Evolutionary conservation across 2,888 invertebrate species (phyloP), one percentile per base, ranked within the genome.

Genomic region (Andricus quercusramuli): DNA sequence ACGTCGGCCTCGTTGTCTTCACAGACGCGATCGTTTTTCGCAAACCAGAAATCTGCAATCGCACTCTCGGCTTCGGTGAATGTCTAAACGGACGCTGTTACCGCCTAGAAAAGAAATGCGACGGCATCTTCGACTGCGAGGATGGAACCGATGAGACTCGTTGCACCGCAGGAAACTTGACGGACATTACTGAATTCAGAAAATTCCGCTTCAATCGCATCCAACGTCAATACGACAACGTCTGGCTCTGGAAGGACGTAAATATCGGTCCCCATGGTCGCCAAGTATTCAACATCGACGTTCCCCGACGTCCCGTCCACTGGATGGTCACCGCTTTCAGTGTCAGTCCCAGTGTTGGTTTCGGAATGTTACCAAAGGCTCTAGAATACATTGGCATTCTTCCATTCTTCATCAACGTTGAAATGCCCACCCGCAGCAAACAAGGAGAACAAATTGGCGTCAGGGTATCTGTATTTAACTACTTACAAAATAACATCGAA

Each of bases 291-390:
- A 97, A 96, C 80, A 94, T 97, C 66, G 96, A 96, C 62, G 97
- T 98, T n/a, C 97, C 98, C 0, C 94, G 96, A 80, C 93, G 95
- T 78, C 98, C 98, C 0, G 97, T 96, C 0, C 96, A 97, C 88
- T 99, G 99, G 99, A 97, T 98, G 94, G 95, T 99, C 1, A 97
- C 97, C 17, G 98, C 97, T 0, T 97, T 99, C 91, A 97, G 98
- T 86, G 96, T 99, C 93, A 98, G 98, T 87, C 96, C 97, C 1
- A 95, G 96, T 0, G 94, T 95, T 78, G 99, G 99, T 0, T 96
- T 98, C 85, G 98, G 98, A 74, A 97, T 99, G 96, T 91, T 98
- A 66, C 95, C 95, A 17, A 95, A 95, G 83, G 96, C 98, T 0
- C 94, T 97, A 64, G 96, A 97, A 95, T 98, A 98, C 92, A 96